Evolutionary conservation across 2,113 vertebrate species (phyloP).

Genomic region (Onychostruthus taczanowskii): DNA sequence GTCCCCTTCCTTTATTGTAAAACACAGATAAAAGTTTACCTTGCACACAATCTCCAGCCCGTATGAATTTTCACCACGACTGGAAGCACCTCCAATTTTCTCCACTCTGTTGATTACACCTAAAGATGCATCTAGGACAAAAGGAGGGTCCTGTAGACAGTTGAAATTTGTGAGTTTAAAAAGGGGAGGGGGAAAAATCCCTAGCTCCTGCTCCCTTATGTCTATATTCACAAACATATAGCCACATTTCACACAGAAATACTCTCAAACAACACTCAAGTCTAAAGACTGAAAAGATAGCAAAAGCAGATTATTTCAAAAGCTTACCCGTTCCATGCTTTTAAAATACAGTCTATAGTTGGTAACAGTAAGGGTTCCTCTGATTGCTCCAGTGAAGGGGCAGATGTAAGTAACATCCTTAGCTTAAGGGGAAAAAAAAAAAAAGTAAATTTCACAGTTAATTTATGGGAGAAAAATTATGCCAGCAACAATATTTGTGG

Average conservation of each 20-base stretch:
- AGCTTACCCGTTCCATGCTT: conserved; percentile 90
- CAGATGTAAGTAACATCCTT: conserved; percentile 97
- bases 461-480: neutral
- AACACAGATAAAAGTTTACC: conserved; percentile 69
- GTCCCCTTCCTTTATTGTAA: neutral
- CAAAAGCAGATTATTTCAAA: conserved; percentile 12
- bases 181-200: conserved; percentile 30
- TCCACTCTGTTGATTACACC: conserved; percentile 95
- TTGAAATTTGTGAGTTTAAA: conserved; percentile 55
- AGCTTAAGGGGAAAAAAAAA: conserved; percentile 66
- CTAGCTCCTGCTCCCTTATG: conserved; percentile 4
- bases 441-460: neutral
- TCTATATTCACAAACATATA: neutral
- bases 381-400: conserved; percentile 90
- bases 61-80: conserved; percentile 89
- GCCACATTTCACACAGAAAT: neutral
- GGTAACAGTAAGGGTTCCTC: conserved; percentile 90
- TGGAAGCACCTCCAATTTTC: conserved; percentile 89
- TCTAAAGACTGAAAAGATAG: neutral
- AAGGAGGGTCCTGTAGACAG: conserved; percentile 84
- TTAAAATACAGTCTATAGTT: conserved; percentile 97
- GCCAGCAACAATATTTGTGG: neutral
- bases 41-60: conserved; percentile 90
- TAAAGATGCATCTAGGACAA: conserved; percentile 92
- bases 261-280: neutral